Base-by-base conservation (phyloP, 2,888 invertebrate species). In the Dasysyrphus tricinctus region DNA sequence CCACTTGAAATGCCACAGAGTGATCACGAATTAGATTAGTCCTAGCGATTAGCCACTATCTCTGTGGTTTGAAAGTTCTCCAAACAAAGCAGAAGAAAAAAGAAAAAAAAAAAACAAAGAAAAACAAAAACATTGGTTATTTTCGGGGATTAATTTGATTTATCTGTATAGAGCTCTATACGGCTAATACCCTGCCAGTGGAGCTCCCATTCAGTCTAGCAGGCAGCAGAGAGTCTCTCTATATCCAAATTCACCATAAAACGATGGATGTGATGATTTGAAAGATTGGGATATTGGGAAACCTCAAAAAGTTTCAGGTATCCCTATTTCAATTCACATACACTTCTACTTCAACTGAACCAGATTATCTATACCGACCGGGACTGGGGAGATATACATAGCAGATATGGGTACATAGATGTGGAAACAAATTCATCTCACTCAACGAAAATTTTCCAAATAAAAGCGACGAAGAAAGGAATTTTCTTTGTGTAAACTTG, bases 401-500 rank as follows among this genome's bases (percentile, higher is more conserved):
- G 24, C 24, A 24, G 1, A 24, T 24, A 24, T 3, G 24, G 24
- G 24, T 24, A 24, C 2, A 3, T 24, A 24, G 2, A 24, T 54
- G 63, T 56, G 59, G 37, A 78, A 77, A 79, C 73, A 70, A 79
- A 83, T 79, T 75, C 79, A 79, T 79, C 83, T 74, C 63, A 56
- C 56, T 79, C 83, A 74, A 14, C 79, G 47, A 69, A 69, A 49
- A 83, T 69, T 78, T 78, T 73, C 78, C 59, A 65, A 74, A 75
- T 79, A 79, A 79, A 74, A 83, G 44, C 79, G 63, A 70, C 39
- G 63, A 78, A 67, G 47, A 67, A 57, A 44, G 44, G 82, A 78
- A 42, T 83, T 74, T 83, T 74, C 79, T 79, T 70, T 83, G 74
- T 79, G 63, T 69, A 78, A 61, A 56, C 70, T 76, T 75, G 63